Conservation (phyloP, 2,113 vertebrate species). For the Tetrax tetrax region DNA sequence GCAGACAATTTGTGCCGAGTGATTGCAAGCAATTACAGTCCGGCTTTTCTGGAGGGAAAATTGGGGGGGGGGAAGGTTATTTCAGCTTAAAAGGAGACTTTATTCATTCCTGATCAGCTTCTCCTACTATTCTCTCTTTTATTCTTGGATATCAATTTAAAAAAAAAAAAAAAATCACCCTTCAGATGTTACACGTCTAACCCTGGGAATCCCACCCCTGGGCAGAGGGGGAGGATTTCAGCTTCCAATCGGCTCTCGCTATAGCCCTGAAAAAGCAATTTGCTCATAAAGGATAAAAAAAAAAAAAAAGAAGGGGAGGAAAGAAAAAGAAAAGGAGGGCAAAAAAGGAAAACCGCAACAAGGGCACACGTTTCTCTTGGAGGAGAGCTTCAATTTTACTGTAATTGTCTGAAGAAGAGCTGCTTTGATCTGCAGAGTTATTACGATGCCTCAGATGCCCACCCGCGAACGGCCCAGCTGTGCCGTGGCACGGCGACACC, state of each 20-base stretch:
- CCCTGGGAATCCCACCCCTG: slow-evolving; percentile 79
- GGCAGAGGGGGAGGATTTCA: slow-evolving; percentile 79
- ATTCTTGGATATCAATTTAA: slow-evolving; percentile 82
- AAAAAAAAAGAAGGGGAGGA: accelerated
- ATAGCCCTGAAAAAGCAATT: slow-evolving; percentile 83
- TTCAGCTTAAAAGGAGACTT: slow-evolving; percentile 86
- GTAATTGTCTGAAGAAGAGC: slow-evolving; percentile 81
- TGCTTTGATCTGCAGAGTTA: slow-evolving; percentile 82
- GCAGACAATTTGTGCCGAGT: slow-evolving; percentile 85
- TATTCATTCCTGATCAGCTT: slow-evolving; percentile 87
- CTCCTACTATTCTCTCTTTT: slow-evolving; percentile 82
- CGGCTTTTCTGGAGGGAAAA: slow-evolving; percentile 82
- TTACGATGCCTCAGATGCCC: slow-evolving; percentile 63
- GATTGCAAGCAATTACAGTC: slow-evolving; percentile 87
- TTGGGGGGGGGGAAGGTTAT: slow-evolving; percentile 74
- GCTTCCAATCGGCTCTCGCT: slow-evolving; percentile 78
- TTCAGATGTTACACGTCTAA: slow-evolving; percentile 79
- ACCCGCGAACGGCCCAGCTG: slow-evolving; percentile 74
- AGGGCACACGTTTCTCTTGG: slow-evolving; percentile 72
- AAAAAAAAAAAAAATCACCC: slow-evolving; percentile 78
- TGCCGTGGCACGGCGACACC: background rate
- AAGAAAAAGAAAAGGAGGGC: slow-evolving; percentile 26
- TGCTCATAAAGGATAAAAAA: slow-evolving; percentile 76
- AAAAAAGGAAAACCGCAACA: slow-evolving; percentile 74
- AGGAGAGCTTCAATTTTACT: slow-evolving; percentile 81